Conservation (phyloP, 1,140 invertebrate species). For the Zaprionus taronus region DNA sequence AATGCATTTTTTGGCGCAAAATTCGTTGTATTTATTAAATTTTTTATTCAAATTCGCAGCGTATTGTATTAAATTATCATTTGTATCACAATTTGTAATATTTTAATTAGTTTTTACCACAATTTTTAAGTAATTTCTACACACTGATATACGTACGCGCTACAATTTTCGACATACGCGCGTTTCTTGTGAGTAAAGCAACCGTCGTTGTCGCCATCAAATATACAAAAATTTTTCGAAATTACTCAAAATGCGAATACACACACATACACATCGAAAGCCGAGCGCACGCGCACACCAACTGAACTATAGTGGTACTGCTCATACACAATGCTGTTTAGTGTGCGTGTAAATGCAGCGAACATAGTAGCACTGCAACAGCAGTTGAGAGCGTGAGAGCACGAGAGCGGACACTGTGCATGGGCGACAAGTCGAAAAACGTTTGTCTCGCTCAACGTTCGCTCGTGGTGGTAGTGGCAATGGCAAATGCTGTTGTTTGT, state of each 20-base stretch:
- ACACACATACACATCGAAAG: slow-evolving; percentile 56
- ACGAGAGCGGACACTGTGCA: slow-evolving; percentile 42
- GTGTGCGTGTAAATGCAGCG: slow-evolving; percentile 41
- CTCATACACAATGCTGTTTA: slow-evolving; percentile 31
- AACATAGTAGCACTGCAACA: slow-evolving; percentile 32
- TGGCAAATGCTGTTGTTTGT: slow-evolving; percentile 37
- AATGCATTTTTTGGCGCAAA: slow-evolving; percentile 73
- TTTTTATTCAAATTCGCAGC: slow-evolving; percentile 37
- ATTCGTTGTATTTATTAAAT: slow-evolving; percentile 36
- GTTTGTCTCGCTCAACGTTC: slow-evolving; percentile 36
- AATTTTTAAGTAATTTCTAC: slow-evolving; percentile 82
- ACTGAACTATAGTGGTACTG: slow-evolving; percentile 35
- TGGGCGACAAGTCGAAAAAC: slow-evolving; percentile 47
- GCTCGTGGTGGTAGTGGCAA: slow-evolving; percentile 44
- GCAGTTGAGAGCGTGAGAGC: slow-evolving; percentile 42
- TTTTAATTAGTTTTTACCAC: slow-evolving; percentile 77
- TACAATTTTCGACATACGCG: slow-evolving; percentile 82
- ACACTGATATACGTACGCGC: slow-evolving; percentile 81
- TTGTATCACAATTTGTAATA: slow-evolving; percentile 70
- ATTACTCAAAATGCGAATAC: slow-evolving; percentile 82
- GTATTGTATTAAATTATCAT: slow-evolving; percentile 49
- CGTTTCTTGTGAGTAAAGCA: slow-evolving; percentile 79
- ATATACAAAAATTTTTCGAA: slow-evolving; percentile 84
- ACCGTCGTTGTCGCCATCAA: slow-evolving; percentile 78
- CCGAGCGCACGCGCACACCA: slow-evolving; percentile 52